Conservation (phyloP, 2,113 vertebrate species). For the Lepus timidus region DNA sequence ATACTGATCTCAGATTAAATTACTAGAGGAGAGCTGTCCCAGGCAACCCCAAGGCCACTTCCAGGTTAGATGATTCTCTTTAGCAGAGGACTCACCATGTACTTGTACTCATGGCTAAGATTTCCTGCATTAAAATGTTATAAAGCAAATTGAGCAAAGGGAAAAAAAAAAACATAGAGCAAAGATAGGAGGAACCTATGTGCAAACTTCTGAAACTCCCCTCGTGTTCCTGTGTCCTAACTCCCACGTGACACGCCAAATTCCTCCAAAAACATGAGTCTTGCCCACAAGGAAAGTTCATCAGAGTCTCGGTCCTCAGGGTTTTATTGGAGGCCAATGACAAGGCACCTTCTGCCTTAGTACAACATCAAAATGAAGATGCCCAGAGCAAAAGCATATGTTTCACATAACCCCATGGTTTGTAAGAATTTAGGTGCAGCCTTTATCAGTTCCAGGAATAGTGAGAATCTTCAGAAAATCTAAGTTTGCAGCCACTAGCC, state of each 20-base stretch:
- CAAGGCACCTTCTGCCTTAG: not conserved
- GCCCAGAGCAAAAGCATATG: not conserved
- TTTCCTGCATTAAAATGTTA: not conserved
- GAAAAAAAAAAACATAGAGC: accelerated
- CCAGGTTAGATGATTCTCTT: not conserved
- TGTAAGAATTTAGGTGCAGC: not conserved
- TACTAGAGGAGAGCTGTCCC: not conserved
- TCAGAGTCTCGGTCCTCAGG: not conserved
- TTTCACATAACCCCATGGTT: not conserved
- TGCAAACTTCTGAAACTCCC: not conserved
- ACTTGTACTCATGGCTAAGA: not conserved
- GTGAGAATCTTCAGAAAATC: not conserved
- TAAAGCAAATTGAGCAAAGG: not conserved
- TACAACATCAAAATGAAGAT: not conserved
- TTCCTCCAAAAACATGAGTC: not conserved
- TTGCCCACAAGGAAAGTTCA: not conserved
- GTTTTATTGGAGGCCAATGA: not conserved
- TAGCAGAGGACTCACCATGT: not conserved
- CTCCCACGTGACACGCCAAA: not conserved
- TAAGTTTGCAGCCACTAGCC: not conserved
- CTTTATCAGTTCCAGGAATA: not conserved
- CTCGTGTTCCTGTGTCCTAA: not conserved
- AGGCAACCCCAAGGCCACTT: not conserved
- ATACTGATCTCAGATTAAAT: not conserved
- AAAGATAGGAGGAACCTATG: not conserved